Conservation (phyloP, 1,140 invertebrate genomes). For the Augochlora pura region DNA sequence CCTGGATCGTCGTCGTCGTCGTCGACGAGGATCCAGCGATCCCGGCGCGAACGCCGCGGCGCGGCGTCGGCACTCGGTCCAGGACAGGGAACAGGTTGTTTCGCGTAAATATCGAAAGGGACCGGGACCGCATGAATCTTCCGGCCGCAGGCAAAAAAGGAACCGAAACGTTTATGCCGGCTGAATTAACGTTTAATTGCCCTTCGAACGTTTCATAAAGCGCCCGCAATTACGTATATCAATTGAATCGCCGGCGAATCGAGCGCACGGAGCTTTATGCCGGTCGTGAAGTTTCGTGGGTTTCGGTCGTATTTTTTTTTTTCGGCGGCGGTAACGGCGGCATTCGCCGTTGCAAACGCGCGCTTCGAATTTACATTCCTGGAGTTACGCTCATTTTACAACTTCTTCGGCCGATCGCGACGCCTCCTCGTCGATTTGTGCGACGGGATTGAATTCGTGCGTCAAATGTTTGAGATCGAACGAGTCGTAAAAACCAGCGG, state of each 20-base stretch:
- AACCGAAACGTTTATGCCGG: conserved; percentile 12
- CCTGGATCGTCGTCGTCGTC: conserved; percentile 29
- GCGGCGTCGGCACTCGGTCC: too few relatives aligned
- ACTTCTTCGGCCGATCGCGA: background rate
- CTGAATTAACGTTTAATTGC: conserved; percentile 37
- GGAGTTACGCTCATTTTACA: conserved; percentile 30
- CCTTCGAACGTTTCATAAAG: background rate
- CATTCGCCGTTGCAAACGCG: background rate
- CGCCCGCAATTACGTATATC: conserved; percentile 32
- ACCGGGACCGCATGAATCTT: background rate
- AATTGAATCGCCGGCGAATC: conserved; percentile 13
- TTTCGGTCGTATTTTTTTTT: conserved; percentile 30
- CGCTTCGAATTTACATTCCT: background rate
- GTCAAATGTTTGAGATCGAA: too few relatives aligned
- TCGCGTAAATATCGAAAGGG: conserved; percentile 36
- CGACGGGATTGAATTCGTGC: too few relatives aligned
- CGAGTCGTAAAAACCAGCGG: too few relatives aligned
- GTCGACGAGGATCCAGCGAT: conserved; percentile 27
- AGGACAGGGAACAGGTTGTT: conserved; percentile 3
- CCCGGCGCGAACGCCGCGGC: background rate
- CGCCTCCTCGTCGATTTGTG: too few relatives aligned
- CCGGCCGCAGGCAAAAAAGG: background rate
- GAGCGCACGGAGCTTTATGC: background rate
- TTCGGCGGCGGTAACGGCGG: conserved; percentile 7
- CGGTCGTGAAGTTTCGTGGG: conserved; percentile 21